Evolutionary conservation across 2,797 vertebrate species (phyloP), one percentile per base, ranked within the genome.

Genomic region (Cheirogaleus major): DNA sequence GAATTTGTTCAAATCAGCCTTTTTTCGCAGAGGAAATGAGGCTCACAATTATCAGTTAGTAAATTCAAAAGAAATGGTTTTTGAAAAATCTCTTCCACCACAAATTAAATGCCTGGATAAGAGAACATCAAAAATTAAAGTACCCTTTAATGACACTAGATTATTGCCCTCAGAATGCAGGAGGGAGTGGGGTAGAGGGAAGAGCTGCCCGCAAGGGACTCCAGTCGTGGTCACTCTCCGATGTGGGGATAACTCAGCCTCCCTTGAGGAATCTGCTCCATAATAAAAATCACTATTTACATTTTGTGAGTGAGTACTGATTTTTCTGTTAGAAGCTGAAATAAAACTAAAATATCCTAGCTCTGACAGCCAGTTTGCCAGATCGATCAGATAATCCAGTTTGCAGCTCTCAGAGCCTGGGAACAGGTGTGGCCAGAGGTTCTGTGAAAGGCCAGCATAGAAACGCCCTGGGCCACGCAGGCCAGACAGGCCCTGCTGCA

Each of bases 31-130:
- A 84, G 55, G 87, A 94, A 97, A 61, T n/a, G 41, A 88, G 87
- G 25, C 67, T 72, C 18, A 0, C 27, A 14, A 73, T 55, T 48
- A 1, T 84, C 78, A 61, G 73, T 91, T 75, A 76, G 65, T 43
- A 35, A 94, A 89, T 67, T 82, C 32, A 65, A 91, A 92, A 86
- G 52, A 32, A 72, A 18, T 55, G 5, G 27, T 65, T 95, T 73
- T 92, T 78, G 4, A 30, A 48, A 50, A 86, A 48, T 80, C 48
- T 93, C 18, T 95, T 52, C 80, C 32, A 59, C 75, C 89, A 75
- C 83, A 82, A 96, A 94, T 95, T 80, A 93, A 96, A 94, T 88
- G 83, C 83, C 69, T 97, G 75, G 20, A 0, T 81, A 75, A 96
- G 75, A 95, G 65, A 65, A 32, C 25, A 67, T 96, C 87, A 70